Conservation (phyloP, 1,140 invertebrate genomes). For the Atopsyche davidsoni region DNA sequence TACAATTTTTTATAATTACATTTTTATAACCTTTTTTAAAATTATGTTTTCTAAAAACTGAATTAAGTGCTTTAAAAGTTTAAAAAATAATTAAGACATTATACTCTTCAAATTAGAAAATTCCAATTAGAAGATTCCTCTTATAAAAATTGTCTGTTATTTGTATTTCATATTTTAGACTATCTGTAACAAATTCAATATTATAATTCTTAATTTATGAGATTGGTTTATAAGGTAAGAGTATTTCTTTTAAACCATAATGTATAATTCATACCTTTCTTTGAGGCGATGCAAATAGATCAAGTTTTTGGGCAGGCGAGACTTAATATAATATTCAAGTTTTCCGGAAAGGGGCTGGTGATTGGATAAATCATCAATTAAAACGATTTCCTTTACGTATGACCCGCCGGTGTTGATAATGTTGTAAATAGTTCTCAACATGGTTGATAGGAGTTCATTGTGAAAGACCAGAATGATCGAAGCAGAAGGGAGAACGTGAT, state of each 20-base stretch:
- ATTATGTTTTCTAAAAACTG: no score
- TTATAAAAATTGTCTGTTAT: no score
- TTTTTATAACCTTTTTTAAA: no score
- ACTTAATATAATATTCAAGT: constrained; percentile 70
- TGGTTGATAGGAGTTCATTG: constrained; percentile 81
- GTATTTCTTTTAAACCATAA: background rate
- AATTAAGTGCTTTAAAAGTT: no score
- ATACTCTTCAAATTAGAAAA: no score
- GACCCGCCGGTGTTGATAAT: constrained; percentile 71
- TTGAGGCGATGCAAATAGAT: constrained; percentile 70
- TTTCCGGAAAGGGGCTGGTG: constrained; percentile 69
- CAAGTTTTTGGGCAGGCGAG: constrained; percentile 54
- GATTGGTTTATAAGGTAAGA: no score
- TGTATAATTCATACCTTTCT: constrained; percentile 47
- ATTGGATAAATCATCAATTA: constrained; percentile 89
- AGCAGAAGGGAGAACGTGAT: constrained; percentile 47
- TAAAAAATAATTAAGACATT: no score
- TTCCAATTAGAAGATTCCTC: no score
- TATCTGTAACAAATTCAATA: no score
- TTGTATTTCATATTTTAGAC: no score
- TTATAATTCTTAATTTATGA: no score
- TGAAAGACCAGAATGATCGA: constrained; percentile 81
- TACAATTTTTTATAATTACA: no score
- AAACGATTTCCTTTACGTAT: constrained; percentile 69
- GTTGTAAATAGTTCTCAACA: constrained; percentile 79